Evolutionary conservation across 2,113 vertebrate genomes (phyloP).

Genomic region (Colaptes auratus): DNA sequence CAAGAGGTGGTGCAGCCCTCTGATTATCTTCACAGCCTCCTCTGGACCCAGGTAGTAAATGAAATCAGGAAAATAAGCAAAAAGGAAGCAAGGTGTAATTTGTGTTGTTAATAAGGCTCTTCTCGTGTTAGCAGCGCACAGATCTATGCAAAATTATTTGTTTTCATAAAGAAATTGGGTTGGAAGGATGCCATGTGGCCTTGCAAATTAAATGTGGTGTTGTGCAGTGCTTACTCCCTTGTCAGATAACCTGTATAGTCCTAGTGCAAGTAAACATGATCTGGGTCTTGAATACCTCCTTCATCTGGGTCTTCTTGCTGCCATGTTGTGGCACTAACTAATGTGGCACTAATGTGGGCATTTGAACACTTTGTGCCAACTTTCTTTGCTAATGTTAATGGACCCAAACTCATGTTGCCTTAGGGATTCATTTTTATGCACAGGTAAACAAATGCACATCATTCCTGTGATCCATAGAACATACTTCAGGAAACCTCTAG

Average conservation of each 20-base stretch:
- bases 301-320: background rate
- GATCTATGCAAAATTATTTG: constrained; percentile 13
- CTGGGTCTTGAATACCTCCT: background rate
- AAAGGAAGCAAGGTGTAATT: background rate
- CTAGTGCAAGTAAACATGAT: background rate
- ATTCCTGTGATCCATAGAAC: background rate
- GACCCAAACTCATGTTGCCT: background rate
- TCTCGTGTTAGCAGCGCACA: background rate
- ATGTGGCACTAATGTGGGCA: background rate
- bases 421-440: background rate
- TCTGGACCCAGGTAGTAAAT: background rate
- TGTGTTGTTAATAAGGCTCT: background rate
- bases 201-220: background rate
- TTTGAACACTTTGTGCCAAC: background rate
- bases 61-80: background rate
- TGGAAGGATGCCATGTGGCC: background rate
- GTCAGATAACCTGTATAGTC: background rate
- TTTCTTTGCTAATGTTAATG: background rate
- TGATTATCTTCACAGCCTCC: background rate
- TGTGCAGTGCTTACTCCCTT: background rate
- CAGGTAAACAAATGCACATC: background rate
- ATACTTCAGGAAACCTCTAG: background rate
- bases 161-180: background rate
- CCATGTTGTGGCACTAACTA: background rate
- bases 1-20: background rate